Percentiles rank a stretch among this genome's conserved stretches.
Evolutionary conservation across 2,797 vertebrate genomes (phyloP).

Genomic region (Acipenser transmontanus): DNA sequence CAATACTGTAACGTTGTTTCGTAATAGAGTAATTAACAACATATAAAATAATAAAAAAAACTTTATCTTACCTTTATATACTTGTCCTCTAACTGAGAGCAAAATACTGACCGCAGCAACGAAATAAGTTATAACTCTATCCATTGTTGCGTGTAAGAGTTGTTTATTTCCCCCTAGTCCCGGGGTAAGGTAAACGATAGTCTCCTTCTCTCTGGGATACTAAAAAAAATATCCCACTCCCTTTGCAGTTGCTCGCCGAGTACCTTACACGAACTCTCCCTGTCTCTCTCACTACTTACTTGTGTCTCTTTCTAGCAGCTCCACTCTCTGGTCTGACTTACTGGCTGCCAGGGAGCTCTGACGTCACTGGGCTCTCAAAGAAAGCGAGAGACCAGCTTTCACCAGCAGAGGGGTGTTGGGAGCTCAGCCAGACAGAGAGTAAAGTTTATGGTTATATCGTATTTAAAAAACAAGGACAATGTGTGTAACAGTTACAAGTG

Average conservation of each 20-base stretch:
- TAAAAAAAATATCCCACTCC: slow-evolving; percentile 20
- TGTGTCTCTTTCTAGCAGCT: slow-evolving; percentile 34
- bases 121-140: slow-evolving; percentile 65
- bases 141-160: slow-evolving; percentile 55
- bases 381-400: slow-evolving; percentile 30
- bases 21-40: neutral
- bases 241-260: slow-evolving; percentile 20
- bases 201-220: slow-evolving; percentile 32
- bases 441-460: neutral
- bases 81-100: slow-evolving; percentile 56
- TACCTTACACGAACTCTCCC: slow-evolving; percentile 22
- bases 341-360: slow-evolving; percentile 54
- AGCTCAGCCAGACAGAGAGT: neutral
- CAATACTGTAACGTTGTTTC: neutral
- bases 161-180: slow-evolving; percentile 44
- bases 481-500: slow-evolving; percentile 28
- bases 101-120: slow-evolving; percentile 55
- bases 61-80: slow-evolving; percentile 64
- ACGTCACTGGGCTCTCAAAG: slow-evolving; percentile 50
- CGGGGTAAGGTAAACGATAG: slow-evolving; percentile 47
- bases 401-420: slow-evolving; percentile 48
- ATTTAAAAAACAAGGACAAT: neutral
- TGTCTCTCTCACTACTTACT: slow-evolving; percentile 27
- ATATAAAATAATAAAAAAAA: neutral
- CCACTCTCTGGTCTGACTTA: slow-evolving; percentile 39